A percentile compares a stretch with the other conserved stretches of the same genome.
Conservation (phyloP, 2,113 vertebrate genomes). For the Notothenia coriiceps region DNA sequence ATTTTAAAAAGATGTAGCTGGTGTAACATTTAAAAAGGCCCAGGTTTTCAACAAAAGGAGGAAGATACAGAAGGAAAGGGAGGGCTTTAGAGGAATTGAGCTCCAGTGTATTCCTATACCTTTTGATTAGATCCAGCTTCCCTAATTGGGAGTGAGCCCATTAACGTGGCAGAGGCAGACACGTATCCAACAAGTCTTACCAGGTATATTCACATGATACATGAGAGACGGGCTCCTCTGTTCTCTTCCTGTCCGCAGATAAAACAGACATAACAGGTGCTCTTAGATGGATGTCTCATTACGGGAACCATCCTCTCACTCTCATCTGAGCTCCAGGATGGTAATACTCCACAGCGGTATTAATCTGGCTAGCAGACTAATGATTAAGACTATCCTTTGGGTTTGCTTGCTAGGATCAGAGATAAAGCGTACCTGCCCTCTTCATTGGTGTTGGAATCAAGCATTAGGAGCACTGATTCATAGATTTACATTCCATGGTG, state of each 20-base stretch:
- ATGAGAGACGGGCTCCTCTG: slow-evolving; percentile 14
- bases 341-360: slow-evolving; percentile 46
- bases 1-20: slow-evolving; percentile 18
- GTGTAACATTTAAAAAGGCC: background rate
- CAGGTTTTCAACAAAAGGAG: background rate
- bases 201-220: slow-evolving; percentile 45
- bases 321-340: slow-evolving; percentile 53
- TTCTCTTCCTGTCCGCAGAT: slow-evolving; percentile 28
- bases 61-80: slow-evolving; percentile 16
- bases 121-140: slow-evolving; percentile 50
- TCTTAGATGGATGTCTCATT: slow-evolving; percentile 66
- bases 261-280: slow-evolving; percentile 65
- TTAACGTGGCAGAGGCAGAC: slow-evolving; percentile 64
- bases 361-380: slow-evolving; percentile 56
- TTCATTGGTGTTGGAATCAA: slow-evolving; percentile 35
- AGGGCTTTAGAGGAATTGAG: slow-evolving; percentile 6
- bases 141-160: slow-evolving; percentile 57
- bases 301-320: slow-evolving; percentile 48
- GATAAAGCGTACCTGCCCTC: slow-evolving; percentile 31
- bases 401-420: slow-evolving; percentile 45
- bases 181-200: slow-evolving; percentile 44
- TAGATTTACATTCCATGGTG: slow-evolving; percentile 32
- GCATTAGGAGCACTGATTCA: slow-evolving; percentile 36
- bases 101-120: slow-evolving; percentile 4
- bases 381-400: slow-evolving; percentile 60